phyloP scores from a whole-genome alignment of 2,888 invertebrate species.

The Brenthis ino region DNA sequence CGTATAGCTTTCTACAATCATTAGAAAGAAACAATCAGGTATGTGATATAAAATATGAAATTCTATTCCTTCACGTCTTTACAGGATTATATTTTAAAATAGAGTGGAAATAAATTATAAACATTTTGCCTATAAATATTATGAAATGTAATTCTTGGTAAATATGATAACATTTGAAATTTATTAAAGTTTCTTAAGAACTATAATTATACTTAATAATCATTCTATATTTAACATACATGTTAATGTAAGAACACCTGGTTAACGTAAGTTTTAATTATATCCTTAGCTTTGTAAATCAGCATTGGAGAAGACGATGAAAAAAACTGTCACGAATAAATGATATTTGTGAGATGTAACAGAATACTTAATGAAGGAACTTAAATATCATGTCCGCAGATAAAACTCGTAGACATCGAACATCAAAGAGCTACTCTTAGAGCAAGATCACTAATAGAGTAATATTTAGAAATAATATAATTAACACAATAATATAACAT shows the following conservation, averaged over 20 bases:
- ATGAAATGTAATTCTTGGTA: not conserved
- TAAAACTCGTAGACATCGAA: slow-evolving; percentile 29
- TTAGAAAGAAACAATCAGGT: no score
- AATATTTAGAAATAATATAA: slow-evolving; percentile 39
- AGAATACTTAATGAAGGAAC: slow-evolving; percentile 34
- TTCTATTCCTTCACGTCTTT: no score
- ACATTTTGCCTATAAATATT: not conserved
- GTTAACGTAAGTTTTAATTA: slow-evolving; percentile 7
- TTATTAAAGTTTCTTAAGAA: not conserved
- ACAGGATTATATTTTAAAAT: not conserved
- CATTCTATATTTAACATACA: not conserved
- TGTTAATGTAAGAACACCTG: not conserved
- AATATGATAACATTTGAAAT: not conserved
- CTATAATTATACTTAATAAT: slow-evolving; percentile 5
- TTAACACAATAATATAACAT: slow-evolving; percentile 38
- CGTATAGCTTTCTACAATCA: no score
- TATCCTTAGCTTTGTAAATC: not conserved
- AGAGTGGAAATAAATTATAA: not conserved
- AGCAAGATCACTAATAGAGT: slow-evolving; percentile 40
- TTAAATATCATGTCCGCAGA: slow-evolving; percentile 32
- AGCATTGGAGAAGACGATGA: slow-evolving; percentile 12
- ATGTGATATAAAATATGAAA: no score
- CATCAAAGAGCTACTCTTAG: slow-evolving; percentile 42
- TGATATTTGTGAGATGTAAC: slow-evolving; percentile 27
- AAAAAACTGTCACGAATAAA: slow-evolving; percentile 19